Evolutionary conservation across 2,113 vertebrate genomes (phyloP).

Genomic region (Emydocephalus ijimae): DNA sequence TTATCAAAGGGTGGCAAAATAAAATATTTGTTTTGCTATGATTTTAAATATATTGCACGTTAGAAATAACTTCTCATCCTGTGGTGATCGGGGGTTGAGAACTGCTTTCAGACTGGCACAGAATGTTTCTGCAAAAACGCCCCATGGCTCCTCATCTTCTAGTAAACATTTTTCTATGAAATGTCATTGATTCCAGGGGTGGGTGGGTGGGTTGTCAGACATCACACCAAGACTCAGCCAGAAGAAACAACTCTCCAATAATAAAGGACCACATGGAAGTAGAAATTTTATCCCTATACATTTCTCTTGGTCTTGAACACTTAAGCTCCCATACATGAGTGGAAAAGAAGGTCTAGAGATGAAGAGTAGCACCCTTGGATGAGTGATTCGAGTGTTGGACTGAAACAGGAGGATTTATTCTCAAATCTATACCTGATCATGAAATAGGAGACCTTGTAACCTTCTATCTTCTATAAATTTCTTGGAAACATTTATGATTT

Average conservation of each 20-base stretch:
- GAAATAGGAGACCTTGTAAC: neutral
- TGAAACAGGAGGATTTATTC: neutral
- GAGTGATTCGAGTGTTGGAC: neutral
- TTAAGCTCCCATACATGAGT: neutral
- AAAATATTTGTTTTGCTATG: neutral
- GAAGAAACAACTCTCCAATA: neutral
- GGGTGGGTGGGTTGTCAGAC: no score
- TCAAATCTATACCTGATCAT: neutral
- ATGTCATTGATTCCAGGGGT: no score
- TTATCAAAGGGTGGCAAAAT: neutral
- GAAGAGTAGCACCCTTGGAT: neutral
- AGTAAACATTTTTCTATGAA: neutral
- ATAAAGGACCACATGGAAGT: neutral
- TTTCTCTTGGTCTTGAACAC: neutral
- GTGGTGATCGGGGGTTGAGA: neutral
- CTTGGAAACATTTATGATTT: neutral
- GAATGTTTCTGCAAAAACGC: neutral
- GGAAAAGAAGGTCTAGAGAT: neutral
- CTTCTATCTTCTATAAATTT: neutral
- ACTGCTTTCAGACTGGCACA: neutral
- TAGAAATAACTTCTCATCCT: neutral
- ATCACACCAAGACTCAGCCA: neutral
- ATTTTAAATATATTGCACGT: neutral
- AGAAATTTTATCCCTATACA: neutral
- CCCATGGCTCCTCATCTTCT: neutral